These are phyloP conservation scores for Rhabdomys dilectus DNA, from an alignment of 2,113 vertebrate genomes.

Conservation along the genomic window DNA sequence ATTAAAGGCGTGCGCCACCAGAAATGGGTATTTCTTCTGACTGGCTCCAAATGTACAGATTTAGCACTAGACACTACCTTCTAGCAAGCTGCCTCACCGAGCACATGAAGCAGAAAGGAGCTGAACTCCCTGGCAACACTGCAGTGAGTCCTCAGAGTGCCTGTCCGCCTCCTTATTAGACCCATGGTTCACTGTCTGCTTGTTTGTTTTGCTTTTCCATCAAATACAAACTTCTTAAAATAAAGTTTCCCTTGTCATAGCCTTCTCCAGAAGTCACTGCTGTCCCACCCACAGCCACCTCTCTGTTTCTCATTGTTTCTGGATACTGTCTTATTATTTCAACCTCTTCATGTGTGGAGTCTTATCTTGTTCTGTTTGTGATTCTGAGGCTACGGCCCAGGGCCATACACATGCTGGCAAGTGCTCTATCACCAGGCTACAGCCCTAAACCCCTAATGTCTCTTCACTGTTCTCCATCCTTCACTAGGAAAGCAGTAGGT, in stretches of 20 bases:
- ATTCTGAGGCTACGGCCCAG: background rate
- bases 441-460: background rate
- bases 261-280: background rate
- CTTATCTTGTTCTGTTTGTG: background rate
- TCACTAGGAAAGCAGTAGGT: background rate
- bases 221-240: background rate
- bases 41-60: background rate
- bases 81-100: background rate
- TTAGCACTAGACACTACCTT: background rate
- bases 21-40: background rate
- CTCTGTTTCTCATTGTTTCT: background rate
- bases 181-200: too few relatives aligned
- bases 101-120: background rate
- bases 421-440: background rate
- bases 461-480: background rate
- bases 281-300: background rate
- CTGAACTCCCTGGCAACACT: background rate
- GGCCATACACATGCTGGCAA: too few relatives aligned
- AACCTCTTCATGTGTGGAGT: background rate
- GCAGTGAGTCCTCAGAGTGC: too few relatives aligned
- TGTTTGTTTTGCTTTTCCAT: too few relatives aligned
- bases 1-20: too few relatives aligned
- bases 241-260: background rate
- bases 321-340: background rate
- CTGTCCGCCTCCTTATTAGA: too few relatives aligned